Base-by-base conservation (phyloP, 2,113 vertebrate species). In the Lontra canadensis region DNA sequence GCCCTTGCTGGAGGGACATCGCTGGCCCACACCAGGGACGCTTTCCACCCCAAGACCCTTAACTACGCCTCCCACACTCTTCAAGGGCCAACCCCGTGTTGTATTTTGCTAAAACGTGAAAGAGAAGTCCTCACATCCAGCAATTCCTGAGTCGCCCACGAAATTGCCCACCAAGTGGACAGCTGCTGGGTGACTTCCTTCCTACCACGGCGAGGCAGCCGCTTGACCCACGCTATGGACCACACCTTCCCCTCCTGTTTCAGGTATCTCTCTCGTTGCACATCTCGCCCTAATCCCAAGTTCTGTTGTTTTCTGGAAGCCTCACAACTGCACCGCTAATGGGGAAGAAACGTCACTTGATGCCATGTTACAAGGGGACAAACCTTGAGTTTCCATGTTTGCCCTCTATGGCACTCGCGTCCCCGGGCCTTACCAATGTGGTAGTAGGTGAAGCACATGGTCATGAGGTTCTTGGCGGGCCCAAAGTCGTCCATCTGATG, bases 361-460 rank as follows among this genome's bases (percentile, higher is more conserved):
- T 7, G 25, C 12, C 17, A 0, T 0, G 0, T 18, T 4, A 14
- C 9, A 9, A 29, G 59, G 1, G 7, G 83, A 2, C n/a, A 5
- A 20, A 36, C 7, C 84, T 25, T 26, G 17, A 34, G n/a, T 20
- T 21, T 14, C 57, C 42, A 8, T 17, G 31, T 8, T 6, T 1
- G 42, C 11, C 21, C 34, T 20, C 76, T 29, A 18, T 1, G 0
- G 2, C 0, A 20, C 47, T 34, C 0, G 6, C 4, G n/a, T 1
- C 79, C 0, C 0, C 0, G 25, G 10, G 0, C 3, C 98, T 99
- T 98, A 99, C 99, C 99, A 0, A 99, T 65, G 74, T 99, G 98
- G 98, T 99, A 99, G 97, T 99, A 99, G 0, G 99, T 99, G 98
- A 99, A 99, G 92, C 99, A 99, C 99, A 99, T 99, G 69, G 99